Evolutionary conservation across 2,888 invertebrate species (phyloP).

Genomic region (Lissocephala sabroskyi): DNA sequence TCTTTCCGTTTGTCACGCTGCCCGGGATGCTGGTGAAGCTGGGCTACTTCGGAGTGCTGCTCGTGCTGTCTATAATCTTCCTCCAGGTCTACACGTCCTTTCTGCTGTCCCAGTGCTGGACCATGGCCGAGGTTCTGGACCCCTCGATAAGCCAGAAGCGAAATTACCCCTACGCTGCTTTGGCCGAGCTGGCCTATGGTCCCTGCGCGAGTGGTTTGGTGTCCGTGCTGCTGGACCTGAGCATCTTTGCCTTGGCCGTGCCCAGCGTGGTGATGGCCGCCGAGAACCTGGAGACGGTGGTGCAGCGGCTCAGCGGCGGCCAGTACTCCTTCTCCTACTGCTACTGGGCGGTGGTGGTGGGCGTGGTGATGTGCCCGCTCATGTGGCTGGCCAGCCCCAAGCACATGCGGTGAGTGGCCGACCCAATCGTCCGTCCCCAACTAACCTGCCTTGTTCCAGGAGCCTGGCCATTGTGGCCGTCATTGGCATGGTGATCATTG

Average conservation of each 20-base stretch:
- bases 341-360: slow-evolving; percentile 86
- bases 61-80: slow-evolving; percentile 79
- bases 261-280: slow-evolving; percentile 87
- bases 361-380: slow-evolving; percentile 82
- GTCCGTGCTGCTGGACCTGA: slow-evolving; percentile 80
- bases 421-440: too few species aligned
- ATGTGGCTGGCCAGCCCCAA: slow-evolving; percentile 93
- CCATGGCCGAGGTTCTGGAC: slow-evolving; percentile 81
- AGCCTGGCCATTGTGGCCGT: slow-evolving; percentile 77
- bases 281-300: slow-evolving; percentile 85
- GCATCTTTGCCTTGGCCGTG: slow-evolving; percentile 84
- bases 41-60: slow-evolving; percentile 81
- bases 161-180: slow-evolving; percentile 88
- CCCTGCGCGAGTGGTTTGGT: slow-evolving; percentile 76
- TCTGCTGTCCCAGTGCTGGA: slow-evolving; percentile 86
- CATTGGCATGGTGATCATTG: slow-evolving; percentile 77
- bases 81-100: slow-evolving; percentile 87
- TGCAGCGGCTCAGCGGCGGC: slow-evolving; percentile 79
- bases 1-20: slow-evolving; percentile 85
- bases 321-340: slow-evolving; percentile 83
- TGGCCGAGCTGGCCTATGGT: slow-evolving; percentile 86
- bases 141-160: slow-evolving; percentile 78
- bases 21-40: slow-evolving; percentile 84
- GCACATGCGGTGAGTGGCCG: slow-evolving; percentile 90
- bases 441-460: slow-evolving; percentile 46